Evolutionary conservation across 2,797 vertebrate genomes (phyloP), one percentile per base, ranked within the genome.

Genomic region (Urocyon cinereoargenteus): DNA sequence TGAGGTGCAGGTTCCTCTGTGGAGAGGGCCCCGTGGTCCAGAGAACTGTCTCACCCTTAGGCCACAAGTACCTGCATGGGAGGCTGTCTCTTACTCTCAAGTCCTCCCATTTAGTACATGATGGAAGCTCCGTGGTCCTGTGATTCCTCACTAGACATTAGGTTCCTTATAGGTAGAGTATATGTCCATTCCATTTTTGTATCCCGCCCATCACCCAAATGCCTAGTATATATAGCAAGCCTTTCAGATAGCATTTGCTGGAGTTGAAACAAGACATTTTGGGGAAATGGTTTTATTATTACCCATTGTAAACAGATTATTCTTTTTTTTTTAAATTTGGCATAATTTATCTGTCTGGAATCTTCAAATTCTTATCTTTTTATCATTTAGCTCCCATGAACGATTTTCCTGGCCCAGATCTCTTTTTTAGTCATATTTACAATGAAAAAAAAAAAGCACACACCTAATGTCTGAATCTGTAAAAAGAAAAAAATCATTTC

Each of bases 401-500:
- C 1, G 90, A 92, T 87, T 91, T 84, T 82, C 31, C 64, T 92
- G 36, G 45, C 45, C 34, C 62, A 84, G 19, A 70, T 26, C 61
- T 79, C 45, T 87, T 95, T 90, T 84, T 70, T 11, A 85, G 40
- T 66, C 68, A 89, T 28, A 61, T 14, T 70, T 78, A 40, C 51
- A 53, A 83, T n/a, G 31, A 55, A 62, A 34, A 14, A 36, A 26
- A 62, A 68, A n/a, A 26, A 10, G 22, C 34, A 86, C 7, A 53
- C n/a, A 86, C n/a, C 49, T 64, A 64, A 77, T 1, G 57, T 49
- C 36, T 72, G 57, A 84, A 85, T 79, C 36, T 82, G 14, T 82
- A 49, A 96, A 88, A 78, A 87, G 26, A 62, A 84, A 75, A 87
- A 97, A 26, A 78, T 2, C 11, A 49, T 88, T 96, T 92, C 66